phyloP scores from a whole-genome alignment of 1,140 invertebrate genomes.

The Diploscapter pachys region DNA sequence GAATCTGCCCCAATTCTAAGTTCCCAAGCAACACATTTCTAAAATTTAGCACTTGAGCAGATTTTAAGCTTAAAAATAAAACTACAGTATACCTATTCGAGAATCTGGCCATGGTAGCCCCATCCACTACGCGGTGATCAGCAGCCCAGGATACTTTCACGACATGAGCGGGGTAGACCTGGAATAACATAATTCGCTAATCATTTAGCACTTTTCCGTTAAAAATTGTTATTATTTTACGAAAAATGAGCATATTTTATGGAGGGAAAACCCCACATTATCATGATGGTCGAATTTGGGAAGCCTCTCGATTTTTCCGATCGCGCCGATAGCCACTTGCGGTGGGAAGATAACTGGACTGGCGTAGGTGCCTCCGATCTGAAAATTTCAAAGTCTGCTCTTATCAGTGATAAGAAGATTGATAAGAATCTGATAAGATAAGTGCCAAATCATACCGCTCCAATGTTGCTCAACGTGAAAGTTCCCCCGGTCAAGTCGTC shows the following conservation, averaged over 20 bases:
- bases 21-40: no score
- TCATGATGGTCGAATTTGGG: conserved; percentile 45
- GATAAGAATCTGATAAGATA: background rate
- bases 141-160: conserved; percentile 67
- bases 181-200: no score
- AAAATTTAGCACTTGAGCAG: no score
- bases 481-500: conserved; percentile 83
- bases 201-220: no score
- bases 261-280: conserved; percentile 11
- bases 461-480: conserved; percentile 94
- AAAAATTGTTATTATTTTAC: no score
- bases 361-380: conserved; percentile 92
- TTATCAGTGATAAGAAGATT: background rate
- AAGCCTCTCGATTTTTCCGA: conserved; percentile 75
- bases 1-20: no score
- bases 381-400: conserved; percentile 33
- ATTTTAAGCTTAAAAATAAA: no score
- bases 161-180: conserved; percentile 18
- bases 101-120: conserved; percentile 89
- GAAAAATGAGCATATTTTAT: no score
- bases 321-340: conserved; percentile 87
- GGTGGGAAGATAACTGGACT: conserved; percentile 87
- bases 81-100: conserved; percentile 68
- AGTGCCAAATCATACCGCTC: conserved; percentile 65
- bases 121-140: conserved; percentile 94